Base-by-base conservation (phyloP, 1,140 invertebrate species). In the Anoplolepis gracilipes region DNA sequence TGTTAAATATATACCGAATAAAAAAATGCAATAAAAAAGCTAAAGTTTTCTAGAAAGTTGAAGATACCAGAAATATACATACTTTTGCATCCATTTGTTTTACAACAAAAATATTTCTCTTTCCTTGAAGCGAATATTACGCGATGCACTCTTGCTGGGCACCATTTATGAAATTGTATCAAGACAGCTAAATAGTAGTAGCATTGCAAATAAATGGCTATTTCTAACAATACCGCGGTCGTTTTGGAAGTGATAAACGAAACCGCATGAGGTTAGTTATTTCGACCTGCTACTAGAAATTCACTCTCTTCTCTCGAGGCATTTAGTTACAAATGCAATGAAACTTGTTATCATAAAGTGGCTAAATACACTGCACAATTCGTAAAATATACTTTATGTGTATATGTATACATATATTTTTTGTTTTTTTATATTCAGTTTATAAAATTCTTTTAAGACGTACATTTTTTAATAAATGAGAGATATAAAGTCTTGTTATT, bases 91-190 rank as follows among this genome's bases (percentile, higher is more conserved):
- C 53, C 36, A 67, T n/a, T 82, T 25, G 67, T 82, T 82, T 82
- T 73, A 65, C 36, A 72, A 65, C 36, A 72, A 72, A 46, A 82
- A 72, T 36, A 61, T 59, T 59, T 25, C 36, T 7, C 10, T 81
- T 53, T 22, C 25, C 25, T 19, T n/a, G 13, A 4, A 61, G 33
- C 42, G 33, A 53, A 73, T 46, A 73, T 82, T 59, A 13, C 67
- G 53, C 78, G 67, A 61, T 82, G 67, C 53, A 39, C 55, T 72
- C 59, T 82, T 82, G 67, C 55, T 46, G 53, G 25, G 13, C 19
- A 25, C 67, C 67, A 82, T 82, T 82, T 82, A 73, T 82, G 67
- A 73, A 82, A 82, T 82, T 82, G 25, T 61, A 82, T 82, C 73
- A 82, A 82, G 33, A 81, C 25, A 81, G 33, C 13, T 3, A 55